Evolutionary conservation across 2,113 vertebrate genomes (phyloP).

Genomic region (Fulica atra): DNA sequence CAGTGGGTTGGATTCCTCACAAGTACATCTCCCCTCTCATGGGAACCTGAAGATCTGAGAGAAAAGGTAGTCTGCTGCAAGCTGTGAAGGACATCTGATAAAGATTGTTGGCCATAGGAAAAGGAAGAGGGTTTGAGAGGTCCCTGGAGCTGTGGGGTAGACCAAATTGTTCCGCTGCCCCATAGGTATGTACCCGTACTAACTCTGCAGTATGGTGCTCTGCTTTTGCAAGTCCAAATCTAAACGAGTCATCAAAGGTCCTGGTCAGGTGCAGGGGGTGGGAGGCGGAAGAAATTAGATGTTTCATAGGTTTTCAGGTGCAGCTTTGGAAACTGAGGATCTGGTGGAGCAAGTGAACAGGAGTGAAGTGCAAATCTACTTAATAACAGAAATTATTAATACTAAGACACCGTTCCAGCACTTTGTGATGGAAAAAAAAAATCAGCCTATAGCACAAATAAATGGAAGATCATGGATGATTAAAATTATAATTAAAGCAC

Average conservation of each 20-base stretch:
- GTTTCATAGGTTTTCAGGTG: neutral
- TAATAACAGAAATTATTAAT: conserved; percentile 64
- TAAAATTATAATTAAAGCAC: conserved; percentile 74
- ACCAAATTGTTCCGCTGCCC: neutral
- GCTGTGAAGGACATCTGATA: neutral
- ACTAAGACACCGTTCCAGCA: neutral
- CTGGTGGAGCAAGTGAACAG: neutral
- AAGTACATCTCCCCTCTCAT: neutral
- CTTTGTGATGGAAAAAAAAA: conserved; percentile 64
- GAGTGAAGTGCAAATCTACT: conserved; percentile 12
- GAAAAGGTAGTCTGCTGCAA: neutral
- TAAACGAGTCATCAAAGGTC: neutral
- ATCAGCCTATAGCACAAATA: conserved; percentile 63
- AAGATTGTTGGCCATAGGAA: neutral
- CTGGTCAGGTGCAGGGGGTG: neutral
- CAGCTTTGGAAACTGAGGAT: neutral
- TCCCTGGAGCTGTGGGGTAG: neutral
- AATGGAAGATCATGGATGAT: conserved; percentile 65
- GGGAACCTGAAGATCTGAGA: neutral
- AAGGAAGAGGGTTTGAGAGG: neutral
- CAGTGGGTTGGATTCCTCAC: neutral
- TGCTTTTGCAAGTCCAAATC: neutral
- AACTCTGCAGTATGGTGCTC: neutral
- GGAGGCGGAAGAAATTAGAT: neutral
- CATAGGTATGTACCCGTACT: neutral